These are phyloP conservation scores for Portevinia maculata DNA, from an alignment of 2,888 invertebrate genomes.

Conservation along the genomic window DNA sequence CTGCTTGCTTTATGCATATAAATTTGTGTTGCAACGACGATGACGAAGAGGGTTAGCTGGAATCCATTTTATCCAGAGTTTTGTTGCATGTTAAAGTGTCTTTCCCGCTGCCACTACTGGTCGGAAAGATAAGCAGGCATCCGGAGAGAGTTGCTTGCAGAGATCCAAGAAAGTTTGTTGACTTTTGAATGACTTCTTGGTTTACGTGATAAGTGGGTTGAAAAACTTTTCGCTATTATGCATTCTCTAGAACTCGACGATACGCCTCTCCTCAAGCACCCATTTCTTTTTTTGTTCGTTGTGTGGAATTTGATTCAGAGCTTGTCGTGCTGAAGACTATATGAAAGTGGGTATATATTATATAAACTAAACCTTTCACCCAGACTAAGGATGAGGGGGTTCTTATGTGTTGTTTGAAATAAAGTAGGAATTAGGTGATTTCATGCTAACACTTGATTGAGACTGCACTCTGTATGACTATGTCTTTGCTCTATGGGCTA, in stretches of 20 bases:
- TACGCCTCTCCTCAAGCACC: slow-evolving; percentile 7
- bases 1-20: slow-evolving; percentile 58
- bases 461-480: slow-evolving; percentile 29
- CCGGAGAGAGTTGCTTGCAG: slow-evolving; percentile 75
- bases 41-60: slow-evolving; percentile 36
- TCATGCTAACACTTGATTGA: slow-evolving; percentile 63
- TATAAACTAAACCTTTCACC: slow-evolving; percentile 46
- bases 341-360: slow-evolving; percentile 39
- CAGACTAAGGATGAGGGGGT: slow-evolving; percentile 58
- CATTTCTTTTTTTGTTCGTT: background rate
- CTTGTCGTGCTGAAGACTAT: slow-evolving; percentile 33
- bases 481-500: slow-evolving; percentile 28
- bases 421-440: slow-evolving; percentile 64
- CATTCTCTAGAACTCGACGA: slow-evolving; percentile 65
- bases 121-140: slow-evolving; percentile 66
- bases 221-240: slow-evolving; percentile 74
- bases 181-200: slow-evolving; percentile 82
- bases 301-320: slow-evolving; percentile 37
- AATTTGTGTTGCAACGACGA: slow-evolving; percentile 38
- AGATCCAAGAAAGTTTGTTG: slow-evolving; percentile 81
- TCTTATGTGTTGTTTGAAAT: slow-evolving; percentile 44
- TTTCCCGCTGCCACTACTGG: slow-evolving; percentile 58
- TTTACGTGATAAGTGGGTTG: slow-evolving; percentile 80
- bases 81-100: slow-evolving; percentile 73
- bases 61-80: slow-evolving; percentile 60